Evolutionary conservation across 2,113 vertebrate species (phyloP), one percentile per base, ranked within the genome.

Genomic region (Gnathonemus longibarbis): DNA sequence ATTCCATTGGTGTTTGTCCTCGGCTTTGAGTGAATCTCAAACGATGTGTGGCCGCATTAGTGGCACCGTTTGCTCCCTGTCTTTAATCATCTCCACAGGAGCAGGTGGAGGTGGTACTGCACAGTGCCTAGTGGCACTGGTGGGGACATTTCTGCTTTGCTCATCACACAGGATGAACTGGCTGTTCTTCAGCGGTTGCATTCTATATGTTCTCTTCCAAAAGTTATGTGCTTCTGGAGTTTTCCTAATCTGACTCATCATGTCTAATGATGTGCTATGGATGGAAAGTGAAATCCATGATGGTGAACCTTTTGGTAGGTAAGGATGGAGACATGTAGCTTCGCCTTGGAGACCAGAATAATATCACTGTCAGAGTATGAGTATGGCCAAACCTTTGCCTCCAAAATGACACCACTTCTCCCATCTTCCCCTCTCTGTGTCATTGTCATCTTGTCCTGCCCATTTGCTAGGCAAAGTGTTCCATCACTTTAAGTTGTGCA

Each of bases 391-490:
- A 77, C 31, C 15, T 77, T 77, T 39, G 31, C 70, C 35, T 77
- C 5, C 31, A 77, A 5, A 77, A 77, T 77, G 17, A 24, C 46
- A 84, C 92, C 91, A 90, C 56, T 45, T 62, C 13, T 90, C 53
- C 83, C 27, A 42, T 24, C 35, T 31, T 19, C 19, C 45, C 84
- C 56, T 48, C 19, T 35, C 88, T 89, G 85, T 92, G 90, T 85
- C 50, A 90, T 93, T 92, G 93, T 88, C 88, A 15, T 90, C 48
- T 89, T 74, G 74, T 7, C 93, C 90, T 91, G 48, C 48, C 0
- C 90, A 0, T 91, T 88, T 93, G 90, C 92, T 93, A 92, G 88
- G 88, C 84, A 27, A 90, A 93, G 89, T 90, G 58, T 84, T 94
- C 77, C 84, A 74, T 93, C 93, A 91, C 87, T 89, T 88, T 90